Base-by-base conservation (phyloP, 1,140 invertebrate genomes). In the Charaxes varanes region DNA sequence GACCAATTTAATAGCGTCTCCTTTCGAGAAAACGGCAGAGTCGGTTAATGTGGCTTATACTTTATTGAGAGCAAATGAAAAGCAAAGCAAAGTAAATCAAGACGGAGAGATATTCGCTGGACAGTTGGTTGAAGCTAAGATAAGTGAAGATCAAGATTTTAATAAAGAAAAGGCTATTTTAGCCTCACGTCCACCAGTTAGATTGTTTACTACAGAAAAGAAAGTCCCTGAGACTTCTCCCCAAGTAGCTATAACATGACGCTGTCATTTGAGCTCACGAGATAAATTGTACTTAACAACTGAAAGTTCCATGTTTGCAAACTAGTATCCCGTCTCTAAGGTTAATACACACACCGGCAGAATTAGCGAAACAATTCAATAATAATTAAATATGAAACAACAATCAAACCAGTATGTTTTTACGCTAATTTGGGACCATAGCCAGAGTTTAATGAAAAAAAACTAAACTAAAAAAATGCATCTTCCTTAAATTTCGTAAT, bases 31-130 rank as follows among this genome's bases (percentile, higher is more conserved):
- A 42, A 28, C 60, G 27, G 50, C 52, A 19, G 63, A 77, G 41
- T 57, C 68, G 18, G 65, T 70, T 1, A 79, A 83, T 27, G 65
- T 83, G 6, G 64, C 68, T 6, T 80, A 83, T 35, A 76, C 72
- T 11, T 52, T 83, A 37, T 21, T 76, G 8, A 62, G 68, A 50
- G 36, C 63, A 12, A 61, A 66, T 19, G 60, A 72, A 18, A 65
- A 66, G 27, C 51, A 66, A 10, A 32, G 59, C 7, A 65, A 69
- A 37, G 34, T 69, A 4, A 57, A 55, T 31, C 48, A 76, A 62
- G 71, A 78, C 34, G 67, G 70, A 2, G 47, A 62, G 11, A 53
- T 71, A 3, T 76, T 64, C 14, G 66, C 72, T 28, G 76, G 76
- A 5, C 72, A 83, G 52, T 48, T 79, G 18, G 68, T 78, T 6